These are phyloP conservation scores for Tragelaphus oryx DNA, from an alignment of 2,797 vertebrate species.

Conservation along the genomic window DNA sequence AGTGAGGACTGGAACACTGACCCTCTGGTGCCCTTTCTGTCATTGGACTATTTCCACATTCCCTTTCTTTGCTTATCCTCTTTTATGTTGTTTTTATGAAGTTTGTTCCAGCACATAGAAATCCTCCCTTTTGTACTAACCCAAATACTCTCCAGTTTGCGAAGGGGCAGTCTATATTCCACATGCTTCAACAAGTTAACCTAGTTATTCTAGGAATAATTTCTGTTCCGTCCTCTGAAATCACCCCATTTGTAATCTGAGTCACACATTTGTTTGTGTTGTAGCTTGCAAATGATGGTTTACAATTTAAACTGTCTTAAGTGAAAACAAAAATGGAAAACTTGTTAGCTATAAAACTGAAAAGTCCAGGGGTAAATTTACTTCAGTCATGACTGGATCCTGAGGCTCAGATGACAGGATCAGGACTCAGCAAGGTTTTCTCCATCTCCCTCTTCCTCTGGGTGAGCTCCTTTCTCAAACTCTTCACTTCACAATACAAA, in stretches of 20 bases:
- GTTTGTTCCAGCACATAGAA: not conserved
- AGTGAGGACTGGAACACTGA: not conserved
- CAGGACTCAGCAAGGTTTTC: not conserved
- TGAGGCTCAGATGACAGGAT: not conserved
- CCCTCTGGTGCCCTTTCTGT: not conserved
- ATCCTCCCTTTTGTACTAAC: not conserved
- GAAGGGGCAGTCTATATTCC: not conserved
- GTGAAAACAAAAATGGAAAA: constrained; percentile 7
- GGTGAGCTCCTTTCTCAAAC: not conserved
- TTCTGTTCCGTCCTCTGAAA: constrained; percentile 41
- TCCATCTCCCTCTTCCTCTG: not conserved
- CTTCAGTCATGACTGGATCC: not conserved
- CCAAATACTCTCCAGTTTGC: not conserved
- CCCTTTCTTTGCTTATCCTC: not conserved
- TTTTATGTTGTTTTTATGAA: not conserved
- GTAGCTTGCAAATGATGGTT: constrained; percentile 21
- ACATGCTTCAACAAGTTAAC: not conserved
- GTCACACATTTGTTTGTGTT: constrained; percentile 36
- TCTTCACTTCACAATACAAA: not conserved
- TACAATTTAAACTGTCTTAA: constrained; percentile 48
- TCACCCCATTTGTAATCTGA: constrained; percentile 46
- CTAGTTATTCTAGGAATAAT: not conserved
- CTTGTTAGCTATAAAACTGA: constrained; percentile 25
- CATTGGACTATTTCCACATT: not conserved
- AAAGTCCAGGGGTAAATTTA: not conserved